These are phyloP conservation scores for Heterodera schachtii DNA, from an alignment of 1,140 invertebrate genomes.

Conservation along the genomic window DNA sequence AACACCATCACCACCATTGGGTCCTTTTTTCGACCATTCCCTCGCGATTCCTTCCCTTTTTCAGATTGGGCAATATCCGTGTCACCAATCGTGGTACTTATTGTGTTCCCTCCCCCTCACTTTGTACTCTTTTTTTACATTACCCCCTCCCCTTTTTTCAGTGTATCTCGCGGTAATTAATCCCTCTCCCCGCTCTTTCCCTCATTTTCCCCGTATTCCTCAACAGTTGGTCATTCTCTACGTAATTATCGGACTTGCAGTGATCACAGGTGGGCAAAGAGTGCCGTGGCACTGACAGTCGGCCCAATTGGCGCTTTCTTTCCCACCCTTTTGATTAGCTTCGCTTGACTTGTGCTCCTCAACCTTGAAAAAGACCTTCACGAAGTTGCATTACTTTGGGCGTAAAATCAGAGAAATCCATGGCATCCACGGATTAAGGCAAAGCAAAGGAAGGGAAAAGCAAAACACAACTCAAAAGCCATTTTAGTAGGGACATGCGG, in stretches of 20 bases:
- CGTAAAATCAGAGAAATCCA: constrained; percentile 61
- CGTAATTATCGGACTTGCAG: constrained; percentile 64
- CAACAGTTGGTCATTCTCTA: constrained; percentile 60
- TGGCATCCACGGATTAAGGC: constrained; percentile 29
- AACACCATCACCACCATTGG: constrained; percentile 65
- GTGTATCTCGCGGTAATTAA: constrained; percentile 50
- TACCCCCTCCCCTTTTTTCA: not conserved
- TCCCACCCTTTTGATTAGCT: too few relatives aligned
- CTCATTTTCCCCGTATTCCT: not conserved
- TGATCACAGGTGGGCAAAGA: constrained; percentile 51
- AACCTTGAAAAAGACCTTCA: constrained; percentile 63
- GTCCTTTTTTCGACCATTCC: not conserved
- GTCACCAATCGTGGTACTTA: constrained; percentile 48
- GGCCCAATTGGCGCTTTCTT: not conserved
- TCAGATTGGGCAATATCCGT: constrained; percentile 60
- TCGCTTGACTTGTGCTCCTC: constrained; percentile 60
- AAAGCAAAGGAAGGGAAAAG: not conserved
- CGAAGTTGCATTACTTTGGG: constrained; percentile 65
- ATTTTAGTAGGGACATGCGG: constrained; percentile 63
- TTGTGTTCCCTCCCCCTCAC: not conserved
- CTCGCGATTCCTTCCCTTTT: not conserved
- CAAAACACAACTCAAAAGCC: constrained; percentile 36
- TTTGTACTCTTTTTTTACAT: not conserved
- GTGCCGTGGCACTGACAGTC: too few relatives aligned
- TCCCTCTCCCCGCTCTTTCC: not conserved